A percentile compares a stretch with the other conserved stretches of the same genome.
phyloP scores from a whole-genome alignment of 2,888 invertebrate genomes.

The Hanleya hanleyi region DNA sequence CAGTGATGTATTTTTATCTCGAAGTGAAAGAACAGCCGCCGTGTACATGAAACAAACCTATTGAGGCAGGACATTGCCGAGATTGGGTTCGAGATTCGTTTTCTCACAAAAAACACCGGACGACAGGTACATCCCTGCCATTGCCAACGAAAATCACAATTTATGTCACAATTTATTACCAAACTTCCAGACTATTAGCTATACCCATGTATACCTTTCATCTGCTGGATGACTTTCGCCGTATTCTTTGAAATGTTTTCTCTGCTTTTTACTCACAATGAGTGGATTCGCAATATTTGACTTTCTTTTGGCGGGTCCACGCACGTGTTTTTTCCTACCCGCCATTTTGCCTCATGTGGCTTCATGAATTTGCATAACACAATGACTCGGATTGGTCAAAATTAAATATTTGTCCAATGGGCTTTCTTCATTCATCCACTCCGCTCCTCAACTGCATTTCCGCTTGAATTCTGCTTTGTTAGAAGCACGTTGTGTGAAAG shows the following conservation, averaged over 20 bases:
- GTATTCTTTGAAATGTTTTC: slow-evolving; percentile 38
- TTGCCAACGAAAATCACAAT: no score
- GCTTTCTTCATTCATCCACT: neutral
- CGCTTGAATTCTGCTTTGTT: slow-evolving; percentile 7
- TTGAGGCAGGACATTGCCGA: no score
- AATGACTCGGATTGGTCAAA: neutral
- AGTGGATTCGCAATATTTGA: neutral
- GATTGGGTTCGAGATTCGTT: no score
- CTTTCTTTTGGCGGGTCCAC: neutral
- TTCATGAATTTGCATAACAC: no score
- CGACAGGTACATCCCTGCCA: no score
- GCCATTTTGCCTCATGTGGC: neutral
- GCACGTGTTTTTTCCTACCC: neutral
- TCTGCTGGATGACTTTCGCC: slow-evolving; percentile 48
- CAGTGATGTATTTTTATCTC: no score
- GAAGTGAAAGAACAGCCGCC: no score
- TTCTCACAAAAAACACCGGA: no score
- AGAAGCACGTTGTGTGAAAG: neutral
- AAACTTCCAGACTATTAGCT: neutral
- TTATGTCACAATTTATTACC: neutral
- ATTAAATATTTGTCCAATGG: neutral
- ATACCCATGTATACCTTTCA: slow-evolving; percentile 25
- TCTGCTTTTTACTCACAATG: slow-evolving; percentile 34
- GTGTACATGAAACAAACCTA: no score
- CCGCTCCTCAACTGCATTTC: neutral